Base-by-base conservation (phyloP, 1,140 invertebrate genomes). In the Pygmarrhopalites habei region DNA sequence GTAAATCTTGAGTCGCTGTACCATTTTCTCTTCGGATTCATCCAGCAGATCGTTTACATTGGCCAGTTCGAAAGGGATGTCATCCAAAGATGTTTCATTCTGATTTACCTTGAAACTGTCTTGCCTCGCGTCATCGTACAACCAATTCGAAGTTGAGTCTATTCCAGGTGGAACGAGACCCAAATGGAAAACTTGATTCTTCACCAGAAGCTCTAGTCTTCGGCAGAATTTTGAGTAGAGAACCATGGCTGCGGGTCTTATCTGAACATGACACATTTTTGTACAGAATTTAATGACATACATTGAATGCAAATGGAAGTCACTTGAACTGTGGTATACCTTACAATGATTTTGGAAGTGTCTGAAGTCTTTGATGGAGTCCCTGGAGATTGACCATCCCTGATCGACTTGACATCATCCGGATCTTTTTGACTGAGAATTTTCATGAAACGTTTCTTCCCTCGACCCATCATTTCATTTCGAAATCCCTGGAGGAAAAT, bases 1-100 rank as follows among this genome's bases (percentile, higher is more conserved):
- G 44, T 67, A 67, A 21, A 70, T 59, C 30, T 65, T 65, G 17
- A 62, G 58, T 3, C 68, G 47, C 15, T 28, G 26, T 17, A 63
- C 2, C 52, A 59, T 51, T 51, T 51, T 66, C 4, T 67, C 65
- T 29, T 52, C 55, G 1, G 61, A 35, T 25, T 68, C 66, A 2
- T 44, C 46, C 15, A 55, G 26, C 19, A 60, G 23, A 23, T 41
- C 2, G 21, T 47, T 29, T 19, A 29, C 46, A 5, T 1, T 14
- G 15, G n/a, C 19, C 2, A 2, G 35, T 17, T 30, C 44, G 17
- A 28, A 29, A 5, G 44, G 28, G 21, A 46, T 51, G 5, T 60
- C 58, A 23, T 35, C 32, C 19, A 32, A 26, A 0, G 29, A 3
- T 1, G 39, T 12, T 1, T 46, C 58, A 14, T 17, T n/a, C n/a